These are phyloP conservation scores for Siphonodentalium dalli DNA, from an alignment of 2,888 invertebrate species.

Conservation along the genomic window DNA sequence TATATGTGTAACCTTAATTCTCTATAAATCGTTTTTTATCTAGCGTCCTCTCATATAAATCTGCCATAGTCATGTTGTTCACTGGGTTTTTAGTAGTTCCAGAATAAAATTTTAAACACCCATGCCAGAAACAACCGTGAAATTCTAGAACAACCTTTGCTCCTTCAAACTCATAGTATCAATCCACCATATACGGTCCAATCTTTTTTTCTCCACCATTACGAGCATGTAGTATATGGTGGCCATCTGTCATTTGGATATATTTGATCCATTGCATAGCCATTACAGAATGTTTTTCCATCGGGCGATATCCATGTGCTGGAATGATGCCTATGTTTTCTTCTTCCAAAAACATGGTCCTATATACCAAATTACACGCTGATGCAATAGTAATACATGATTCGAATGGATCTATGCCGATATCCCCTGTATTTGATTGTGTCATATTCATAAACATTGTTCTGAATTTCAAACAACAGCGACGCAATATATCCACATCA, in stretches of 20 bases:
- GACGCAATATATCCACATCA: constrained; percentile 23
- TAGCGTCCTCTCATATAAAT: background rate
- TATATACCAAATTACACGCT: constrained; percentile 23
- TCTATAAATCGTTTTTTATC: background rate
- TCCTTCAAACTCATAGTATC: too few species aligned
- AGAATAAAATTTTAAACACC: background rate
- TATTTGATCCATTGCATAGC: too few species aligned
- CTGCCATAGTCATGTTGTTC: background rate
- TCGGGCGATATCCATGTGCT: constrained; percentile 15
- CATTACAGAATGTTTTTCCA: background rate
- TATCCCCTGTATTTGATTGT: background rate
- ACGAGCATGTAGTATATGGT: too few species aligned
- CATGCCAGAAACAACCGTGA: too few species aligned
- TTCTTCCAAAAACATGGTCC: constrained; percentile 22
- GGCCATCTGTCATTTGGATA: too few species aligned
- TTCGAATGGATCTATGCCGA: constrained; percentile 26
- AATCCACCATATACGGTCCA: too few species aligned
- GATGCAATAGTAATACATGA: constrained; percentile 28
- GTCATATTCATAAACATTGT: constrained; percentile 18
- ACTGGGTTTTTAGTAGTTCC: background rate
- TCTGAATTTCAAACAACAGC: constrained; percentile 24
- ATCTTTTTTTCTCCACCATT: too few species aligned
- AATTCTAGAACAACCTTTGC: too few species aligned
- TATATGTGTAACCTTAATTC: background rate
- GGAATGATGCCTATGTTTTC: constrained; percentile 10